Conservation (phyloP, 37 sponge, comb jelly and placozoan genomes). For the Theonella swinhoei region DNA sequence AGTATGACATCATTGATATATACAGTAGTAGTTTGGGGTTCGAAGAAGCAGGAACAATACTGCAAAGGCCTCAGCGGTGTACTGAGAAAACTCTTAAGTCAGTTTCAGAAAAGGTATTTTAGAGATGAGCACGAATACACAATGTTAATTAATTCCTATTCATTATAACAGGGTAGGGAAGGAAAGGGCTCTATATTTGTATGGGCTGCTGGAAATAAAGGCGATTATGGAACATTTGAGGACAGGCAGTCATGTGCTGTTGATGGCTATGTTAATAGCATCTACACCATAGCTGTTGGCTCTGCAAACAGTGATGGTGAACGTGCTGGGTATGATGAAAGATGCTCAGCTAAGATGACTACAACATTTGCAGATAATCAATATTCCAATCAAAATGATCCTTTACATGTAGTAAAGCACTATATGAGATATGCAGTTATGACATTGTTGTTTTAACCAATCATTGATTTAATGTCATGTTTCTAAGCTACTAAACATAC, state of each 20-base stretch:
- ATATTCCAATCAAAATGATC: too few species aligned
- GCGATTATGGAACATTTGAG: constrained; percentile 13
- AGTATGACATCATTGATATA: constrained; percentile 71
- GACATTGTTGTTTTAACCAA: too few species aligned
- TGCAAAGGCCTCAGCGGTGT: constrained; percentile 20
- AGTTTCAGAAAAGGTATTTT: too few species aligned
- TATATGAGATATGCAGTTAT: too few species aligned
- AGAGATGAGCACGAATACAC: background rate
- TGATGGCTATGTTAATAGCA: constrained; percentile 89
- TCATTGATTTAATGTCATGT: too few species aligned
- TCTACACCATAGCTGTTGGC: constrained; percentile 89
- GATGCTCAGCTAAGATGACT: constrained; percentile 85
- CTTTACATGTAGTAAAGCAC: too few species aligned
- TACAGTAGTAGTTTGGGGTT: constrained; percentile 95
- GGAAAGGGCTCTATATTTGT: constrained; percentile 90
- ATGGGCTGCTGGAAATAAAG: constrained; percentile 97
- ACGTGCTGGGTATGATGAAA: constrained; percentile 84
- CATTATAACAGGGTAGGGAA: constrained; percentile 63
- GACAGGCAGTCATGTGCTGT: constrained; percentile 87
- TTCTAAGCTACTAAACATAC: too few species aligned
- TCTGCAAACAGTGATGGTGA: constrained; percentile 67
- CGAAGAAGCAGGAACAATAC: constrained; percentile 75
- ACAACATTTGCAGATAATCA: constrained; percentile 57
- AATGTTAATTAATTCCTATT: background rate
- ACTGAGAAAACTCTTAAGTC: background rate